phyloP scores from a whole-genome alignment of 2,797 vertebrate species.

The Acanthopagrus latus region DNA sequence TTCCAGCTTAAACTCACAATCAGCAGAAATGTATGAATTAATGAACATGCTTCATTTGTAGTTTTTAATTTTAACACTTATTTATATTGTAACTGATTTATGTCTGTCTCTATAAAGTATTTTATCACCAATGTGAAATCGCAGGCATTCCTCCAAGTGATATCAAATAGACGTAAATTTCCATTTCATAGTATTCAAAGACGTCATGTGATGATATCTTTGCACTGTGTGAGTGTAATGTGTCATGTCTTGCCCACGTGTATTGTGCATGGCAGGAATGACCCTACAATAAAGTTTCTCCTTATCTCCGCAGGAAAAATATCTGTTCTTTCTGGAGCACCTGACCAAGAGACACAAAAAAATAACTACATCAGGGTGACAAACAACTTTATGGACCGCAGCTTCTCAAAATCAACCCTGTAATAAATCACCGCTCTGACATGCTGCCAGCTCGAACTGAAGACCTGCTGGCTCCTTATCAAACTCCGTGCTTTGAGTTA shows the following conservation, averaged over 20 bases:
- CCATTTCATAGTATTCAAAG: background rate
- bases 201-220: background rate
- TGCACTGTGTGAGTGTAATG: background rate
- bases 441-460: background rate
- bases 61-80: background rate
- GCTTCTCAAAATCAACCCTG: background rate
- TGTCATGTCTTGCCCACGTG: constrained; percentile 34
- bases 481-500: background rate
- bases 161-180: background rate
- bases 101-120: background rate
- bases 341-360: constrained; percentile 38
- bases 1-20: background rate
- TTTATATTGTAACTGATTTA: background rate
- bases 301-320: constrained; percentile 76
- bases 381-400: constrained; percentile 44
- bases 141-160: background rate
- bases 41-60: background rate
- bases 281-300: constrained; percentile 31
- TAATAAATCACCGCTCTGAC: background rate
- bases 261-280: constrained; percentile 23
- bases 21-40: background rate
- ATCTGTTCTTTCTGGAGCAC: constrained; percentile 75
- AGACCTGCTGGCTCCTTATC: constrained; percentile 11
- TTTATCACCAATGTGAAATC: background rate
- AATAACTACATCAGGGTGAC: constrained; percentile 1